These are phyloP conservation scores for Pampusana beccarii DNA, from an alignment of 2,113 vertebrate genomes.

Conservation along the genomic window DNA sequence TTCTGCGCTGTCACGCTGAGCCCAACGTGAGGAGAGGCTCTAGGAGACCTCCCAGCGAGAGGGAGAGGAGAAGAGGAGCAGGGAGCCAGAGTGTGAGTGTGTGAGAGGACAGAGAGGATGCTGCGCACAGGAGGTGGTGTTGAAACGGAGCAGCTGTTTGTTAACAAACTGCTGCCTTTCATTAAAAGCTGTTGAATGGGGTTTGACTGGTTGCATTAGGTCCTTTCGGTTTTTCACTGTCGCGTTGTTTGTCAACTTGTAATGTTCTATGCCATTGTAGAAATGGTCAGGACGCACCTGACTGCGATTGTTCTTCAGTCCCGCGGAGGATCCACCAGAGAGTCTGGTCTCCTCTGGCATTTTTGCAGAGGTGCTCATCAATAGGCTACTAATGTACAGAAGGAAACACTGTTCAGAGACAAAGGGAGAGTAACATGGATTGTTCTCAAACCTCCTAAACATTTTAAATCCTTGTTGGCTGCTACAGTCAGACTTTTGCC, in stretches of 20 bases:
- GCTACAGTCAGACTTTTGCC: neutral
- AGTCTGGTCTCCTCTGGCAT: neutral
- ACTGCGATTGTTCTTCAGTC: neutral
- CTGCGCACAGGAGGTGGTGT: neutral
- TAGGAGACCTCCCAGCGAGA: neutral
- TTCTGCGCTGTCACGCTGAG: slow-evolving; percentile 1
- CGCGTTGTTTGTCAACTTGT: neutral
- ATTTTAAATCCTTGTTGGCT: neutral
- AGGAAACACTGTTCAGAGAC: neutral
- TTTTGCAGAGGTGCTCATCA: neutral
- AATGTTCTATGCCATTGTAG: neutral
- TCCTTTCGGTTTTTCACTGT: slow-evolving; percentile 35
- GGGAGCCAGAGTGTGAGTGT: neutral
- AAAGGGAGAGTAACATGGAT: neutral
- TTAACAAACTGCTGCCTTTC: neutral
- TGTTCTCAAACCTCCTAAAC: neutral
- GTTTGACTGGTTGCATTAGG: slow-evolving; percentile 24
- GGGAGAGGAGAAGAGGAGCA: slow-evolving; percentile 17
- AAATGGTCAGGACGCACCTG: neutral
- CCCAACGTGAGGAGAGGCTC: neutral
- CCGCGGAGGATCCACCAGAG: neutral
- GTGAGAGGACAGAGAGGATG: neutral
- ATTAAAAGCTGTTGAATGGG: slow-evolving; percentile 21
- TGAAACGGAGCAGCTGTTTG: neutral
- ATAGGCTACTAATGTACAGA: neutral